Conservation (phyloP, 35 echinoderm and acorn worm genomes). For the Lytechinus variegatus region DNA sequence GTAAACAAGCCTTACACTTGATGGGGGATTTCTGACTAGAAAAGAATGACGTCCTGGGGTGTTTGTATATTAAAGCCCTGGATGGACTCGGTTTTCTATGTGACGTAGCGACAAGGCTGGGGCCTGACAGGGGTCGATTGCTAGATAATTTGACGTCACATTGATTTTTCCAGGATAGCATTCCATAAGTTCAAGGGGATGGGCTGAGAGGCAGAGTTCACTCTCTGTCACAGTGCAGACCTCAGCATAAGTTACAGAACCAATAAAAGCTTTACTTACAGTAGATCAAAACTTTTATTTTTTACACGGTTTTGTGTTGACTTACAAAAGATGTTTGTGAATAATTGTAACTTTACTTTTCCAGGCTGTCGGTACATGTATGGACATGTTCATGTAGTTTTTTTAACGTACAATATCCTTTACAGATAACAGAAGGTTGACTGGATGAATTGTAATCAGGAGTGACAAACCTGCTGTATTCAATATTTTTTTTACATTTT, state of each 20-base stretch:
- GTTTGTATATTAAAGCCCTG: background rate
- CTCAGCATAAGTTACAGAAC: background rate
- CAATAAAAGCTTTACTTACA: background rate
- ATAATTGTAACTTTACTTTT: too few relatives aligned
- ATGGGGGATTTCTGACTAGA: background rate
- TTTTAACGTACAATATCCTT: too few relatives aligned
- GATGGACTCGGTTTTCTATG: background rate
- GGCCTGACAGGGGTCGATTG: background rate
- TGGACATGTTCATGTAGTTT: too few relatives aligned
- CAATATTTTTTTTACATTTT: too few relatives aligned
- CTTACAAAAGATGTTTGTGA: too few relatives aligned
- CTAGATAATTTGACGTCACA: slow-evolving; percentile 4
- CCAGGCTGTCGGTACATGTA: too few relatives aligned
- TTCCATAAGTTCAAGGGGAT: background rate
- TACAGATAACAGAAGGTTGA: too few relatives aligned
- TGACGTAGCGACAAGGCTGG: background rate
- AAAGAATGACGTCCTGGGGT: background rate
- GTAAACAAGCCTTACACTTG: background rate
- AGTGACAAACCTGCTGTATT: too few relatives aligned
- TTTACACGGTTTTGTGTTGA: too few relatives aligned
- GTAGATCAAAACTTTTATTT: too few relatives aligned
- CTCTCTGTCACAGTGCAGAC: background rate
- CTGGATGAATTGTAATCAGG: too few relatives aligned
- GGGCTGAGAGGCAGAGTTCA: background rate
- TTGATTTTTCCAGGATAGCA: slow-evolving; percentile 12